Evolutionary conservation across 2,113 vertebrate species (phyloP).

Genomic region (Pachycephala philippinensis): DNA sequence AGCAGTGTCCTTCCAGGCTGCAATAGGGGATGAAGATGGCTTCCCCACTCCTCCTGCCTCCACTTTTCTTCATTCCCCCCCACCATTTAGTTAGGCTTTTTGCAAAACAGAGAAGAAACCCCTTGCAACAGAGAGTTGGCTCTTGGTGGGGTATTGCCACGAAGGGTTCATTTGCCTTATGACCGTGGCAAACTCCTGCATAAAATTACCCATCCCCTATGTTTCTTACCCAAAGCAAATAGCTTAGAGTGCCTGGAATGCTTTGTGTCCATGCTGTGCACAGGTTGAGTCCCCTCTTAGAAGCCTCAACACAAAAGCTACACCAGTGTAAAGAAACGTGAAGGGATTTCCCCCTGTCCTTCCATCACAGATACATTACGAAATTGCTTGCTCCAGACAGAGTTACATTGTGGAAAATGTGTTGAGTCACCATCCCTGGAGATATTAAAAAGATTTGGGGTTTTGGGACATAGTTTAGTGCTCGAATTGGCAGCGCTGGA

Average conservation of each 20-base stretch:
- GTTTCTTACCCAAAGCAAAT: background rate
- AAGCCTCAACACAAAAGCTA: background rate
- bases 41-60: background rate
- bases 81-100: background rate
- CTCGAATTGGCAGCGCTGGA: background rate
- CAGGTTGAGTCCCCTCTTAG: background rate
- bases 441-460: background rate
- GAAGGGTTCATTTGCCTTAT: background rate
- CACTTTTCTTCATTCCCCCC: background rate
- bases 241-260: background rate
- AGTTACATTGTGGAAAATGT: background rate
- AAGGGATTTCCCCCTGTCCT: background rate
- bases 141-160: background rate
- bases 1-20: background rate
- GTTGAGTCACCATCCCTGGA: background rate
- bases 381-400: background rate
- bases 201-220: accelerated
- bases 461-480: background rate
- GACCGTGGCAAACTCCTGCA: background rate
- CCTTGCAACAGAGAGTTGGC: background rate
- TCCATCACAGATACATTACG: background rate
- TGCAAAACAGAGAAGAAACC: background rate
- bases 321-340: background rate
- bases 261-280: background rate
- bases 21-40: accelerated